phyloP scores from a whole-genome alignment of 2,113 vertebrate genomes.

The Hemichromis elongatus region DNA sequence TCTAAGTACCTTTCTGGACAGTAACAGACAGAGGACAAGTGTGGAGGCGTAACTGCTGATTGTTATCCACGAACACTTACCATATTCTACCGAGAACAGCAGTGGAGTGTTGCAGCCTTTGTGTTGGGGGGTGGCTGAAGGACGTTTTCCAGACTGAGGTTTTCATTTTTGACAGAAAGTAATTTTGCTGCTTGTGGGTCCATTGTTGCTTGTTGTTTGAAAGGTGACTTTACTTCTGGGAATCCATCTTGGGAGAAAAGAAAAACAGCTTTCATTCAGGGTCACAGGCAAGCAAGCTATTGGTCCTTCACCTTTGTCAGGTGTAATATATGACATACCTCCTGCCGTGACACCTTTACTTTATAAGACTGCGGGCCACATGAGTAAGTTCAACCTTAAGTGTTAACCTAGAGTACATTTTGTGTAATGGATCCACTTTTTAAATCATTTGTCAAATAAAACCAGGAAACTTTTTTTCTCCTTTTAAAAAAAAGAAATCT shows the following conservation, averaged over 20 bases:
- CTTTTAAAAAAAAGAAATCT: background rate
- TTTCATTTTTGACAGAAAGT: conserved; percentile 28
- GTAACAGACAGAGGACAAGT: background rate
- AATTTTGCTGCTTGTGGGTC: conserved; percentile 25
- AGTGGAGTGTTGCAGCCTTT: background rate
- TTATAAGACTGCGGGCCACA: background rate
- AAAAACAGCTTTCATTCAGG: background rate
- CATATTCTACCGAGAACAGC: background rate
- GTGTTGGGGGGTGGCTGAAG: conserved; percentile 1
- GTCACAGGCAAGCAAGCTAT: background rate
- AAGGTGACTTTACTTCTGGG: conserved; percentile 29
- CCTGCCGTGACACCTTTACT: background rate
- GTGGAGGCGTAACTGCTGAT: background rate
- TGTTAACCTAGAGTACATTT: background rate
- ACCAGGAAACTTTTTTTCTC: background rate
- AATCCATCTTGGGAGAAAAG: background rate
- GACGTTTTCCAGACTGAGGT: conserved; percentile 11
- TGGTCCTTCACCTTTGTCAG: background rate
- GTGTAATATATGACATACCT: background rate
- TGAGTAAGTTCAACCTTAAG: background rate
- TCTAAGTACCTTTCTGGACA: background rate
- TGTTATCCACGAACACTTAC: background rate
- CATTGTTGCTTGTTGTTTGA: conserved; percentile 12
- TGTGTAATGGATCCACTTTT: background rate
- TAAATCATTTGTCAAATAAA: background rate